phyloP scores from a whole-genome alignment of 2,113 vertebrate species.

The Lepus timidus region DNA sequence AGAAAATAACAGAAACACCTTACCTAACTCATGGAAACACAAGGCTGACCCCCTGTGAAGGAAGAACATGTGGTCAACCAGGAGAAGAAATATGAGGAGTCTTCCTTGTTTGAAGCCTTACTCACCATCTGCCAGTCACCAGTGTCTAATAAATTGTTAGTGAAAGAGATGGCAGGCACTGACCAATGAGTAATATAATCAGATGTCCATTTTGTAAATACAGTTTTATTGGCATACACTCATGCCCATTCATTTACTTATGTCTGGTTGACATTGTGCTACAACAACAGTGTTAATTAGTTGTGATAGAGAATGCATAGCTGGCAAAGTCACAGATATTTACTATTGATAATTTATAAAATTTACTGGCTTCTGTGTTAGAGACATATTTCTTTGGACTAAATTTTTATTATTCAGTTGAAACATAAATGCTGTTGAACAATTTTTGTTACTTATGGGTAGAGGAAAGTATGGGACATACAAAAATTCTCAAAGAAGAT shows the following conservation, averaged over 20 bases:
- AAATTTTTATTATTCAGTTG: neutral
- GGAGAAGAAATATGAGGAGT: neutral
- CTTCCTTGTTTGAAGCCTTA: neutral
- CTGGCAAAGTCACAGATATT: neutral
- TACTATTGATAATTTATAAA: neutral
- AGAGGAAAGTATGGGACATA: neutral
- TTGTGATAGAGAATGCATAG: neutral
- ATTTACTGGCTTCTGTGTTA: neutral
- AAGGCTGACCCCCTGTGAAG: neutral
- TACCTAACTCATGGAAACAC: neutral
- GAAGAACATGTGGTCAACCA: neutral
- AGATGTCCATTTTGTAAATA: neutral
- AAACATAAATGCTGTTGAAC: neutral
- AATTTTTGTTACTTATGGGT: neutral
- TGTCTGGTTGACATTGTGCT: neutral
- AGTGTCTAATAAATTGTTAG: neutral
- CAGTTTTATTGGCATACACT: neutral
- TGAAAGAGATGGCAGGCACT: neutral
- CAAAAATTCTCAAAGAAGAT: neutral
- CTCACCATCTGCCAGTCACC: neutral
- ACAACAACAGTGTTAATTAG: neutral
- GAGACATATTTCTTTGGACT: neutral
- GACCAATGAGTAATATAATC: neutral
- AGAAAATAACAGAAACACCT: neutral
- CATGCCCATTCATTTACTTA: neutral